Base-by-base conservation (phyloP, 2,113 vertebrate genomes). In the Nothobranchius kuhntae region DNA sequence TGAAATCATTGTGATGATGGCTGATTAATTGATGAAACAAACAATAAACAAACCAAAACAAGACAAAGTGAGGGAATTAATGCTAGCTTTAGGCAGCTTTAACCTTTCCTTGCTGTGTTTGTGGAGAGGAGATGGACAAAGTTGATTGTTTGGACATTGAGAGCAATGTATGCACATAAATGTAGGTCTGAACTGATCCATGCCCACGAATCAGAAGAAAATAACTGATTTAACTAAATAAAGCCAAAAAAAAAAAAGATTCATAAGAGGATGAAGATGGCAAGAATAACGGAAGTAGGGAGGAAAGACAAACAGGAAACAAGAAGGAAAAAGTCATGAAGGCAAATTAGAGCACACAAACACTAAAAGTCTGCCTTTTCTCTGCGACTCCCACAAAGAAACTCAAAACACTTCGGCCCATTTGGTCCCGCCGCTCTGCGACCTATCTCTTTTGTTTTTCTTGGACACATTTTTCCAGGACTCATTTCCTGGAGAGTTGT, bases 401-500 rank as follows among this genome's bases (percentile, higher is more conserved):
- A 40, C 38, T 40, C 38, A 40, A 40, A 30, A 40, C 38, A 42
- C 67, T 73, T 45, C 1, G n/a, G 72, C 61, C 69, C 68, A 78
- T 59, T 77, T 9, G 3, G 30, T 73, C 72, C 83, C 67, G 55
- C 75, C 54, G 65, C 63, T 67, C 71, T 71, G 55, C 3, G 54
- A 82, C 68, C 60, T 52, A 36, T 66, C 73, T 84, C 62, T 44
- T 42, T 26, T 89, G 86, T 91, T 89, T 88, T 83, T 75, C 71
- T 88, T 88, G 86, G 83, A 90, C 75, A 38, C 48, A 45, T 77
- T 68, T 80, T 72, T 77, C 52, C 54, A 75, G 53, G 60, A 79
- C 78, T 86, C 71, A 87, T 87, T 86, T 87, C 87, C 83, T 87
- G 52, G 75, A 76, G 62, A 81, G 82, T 71, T 11, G 15, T 74